phyloP scores from a whole-genome alignment of 1,140 invertebrate genomes.

The Heliconius nattereri region DNA sequence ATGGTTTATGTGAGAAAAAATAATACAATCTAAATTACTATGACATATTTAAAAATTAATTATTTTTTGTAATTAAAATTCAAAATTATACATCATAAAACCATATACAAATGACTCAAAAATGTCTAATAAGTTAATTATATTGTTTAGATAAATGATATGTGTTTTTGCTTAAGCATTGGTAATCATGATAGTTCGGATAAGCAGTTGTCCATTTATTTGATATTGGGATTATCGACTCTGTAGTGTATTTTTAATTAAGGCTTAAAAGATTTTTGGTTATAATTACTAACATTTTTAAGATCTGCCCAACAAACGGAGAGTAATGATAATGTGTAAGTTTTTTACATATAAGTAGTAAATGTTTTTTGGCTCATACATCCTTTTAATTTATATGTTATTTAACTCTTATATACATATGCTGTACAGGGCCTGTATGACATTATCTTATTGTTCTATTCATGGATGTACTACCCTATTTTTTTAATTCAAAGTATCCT shows the following conservation, averaged over 20 bases:
- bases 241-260: neutral
- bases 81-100: no score
- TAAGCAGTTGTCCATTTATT: no score
- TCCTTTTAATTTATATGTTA: neutral
- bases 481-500: neutral
- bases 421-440: neutral
- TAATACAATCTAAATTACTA: no score
- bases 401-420: neutral
- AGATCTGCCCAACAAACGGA: conserved; percentile 51
- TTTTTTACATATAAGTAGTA: conserved; percentile 6
- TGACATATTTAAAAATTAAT: no score
- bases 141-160: no score
- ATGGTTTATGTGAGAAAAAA: no score
- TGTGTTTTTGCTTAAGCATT: no score
- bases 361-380: neutral
- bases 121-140: no score
- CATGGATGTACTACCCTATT: neutral
- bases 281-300: conserved; percentile 39
- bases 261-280: neutral
- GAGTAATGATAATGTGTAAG: conserved; percentile 14
- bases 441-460: neutral
- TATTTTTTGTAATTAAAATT: no score
- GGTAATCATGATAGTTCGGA: no score
- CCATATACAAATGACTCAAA: no score
- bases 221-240: no score